Conservation (phyloP, 2,888 invertebrate species). For the Nomada goodeniana region DNA sequence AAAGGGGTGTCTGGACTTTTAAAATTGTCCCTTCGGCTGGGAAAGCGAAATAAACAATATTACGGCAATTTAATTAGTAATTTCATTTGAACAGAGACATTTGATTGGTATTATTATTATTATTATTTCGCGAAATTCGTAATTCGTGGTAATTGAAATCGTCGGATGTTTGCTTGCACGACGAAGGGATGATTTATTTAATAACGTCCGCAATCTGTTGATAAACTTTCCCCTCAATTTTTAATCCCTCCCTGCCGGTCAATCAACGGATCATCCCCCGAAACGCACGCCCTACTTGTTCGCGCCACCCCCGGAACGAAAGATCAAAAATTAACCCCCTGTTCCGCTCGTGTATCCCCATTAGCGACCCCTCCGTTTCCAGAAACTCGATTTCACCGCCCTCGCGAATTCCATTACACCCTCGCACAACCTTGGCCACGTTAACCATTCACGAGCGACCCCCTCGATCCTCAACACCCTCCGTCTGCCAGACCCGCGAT, state of each 20-base stretch:
- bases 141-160: too few species aligned
- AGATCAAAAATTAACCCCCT: not conserved
- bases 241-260: not conserved
- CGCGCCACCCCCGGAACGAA: not conserved
- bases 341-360: not conserved
- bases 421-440: constrained; percentile 5
- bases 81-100: too few species aligned
- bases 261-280: not conserved
- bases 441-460: not conserved
- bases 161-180: too few species aligned
- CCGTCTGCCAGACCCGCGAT: not conserved
- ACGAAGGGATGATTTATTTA: not conserved
- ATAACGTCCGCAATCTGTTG: not conserved
- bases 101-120: too few species aligned
- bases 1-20: too few species aligned
- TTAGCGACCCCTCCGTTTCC: not conserved
- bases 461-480: not conserved
- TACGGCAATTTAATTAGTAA: too few species aligned
- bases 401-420: constrained; percentile 11
- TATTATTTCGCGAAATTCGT: too few species aligned
- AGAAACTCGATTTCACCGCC: constrained; percentile 14
- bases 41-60: too few species aligned
- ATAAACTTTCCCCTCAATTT: not conserved
- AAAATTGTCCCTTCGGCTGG: too few species aligned
- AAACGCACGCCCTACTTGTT: not conserved